Base-by-base conservation (phyloP, 1,140 invertebrate species). In the Littorina saxatilis region DNA sequence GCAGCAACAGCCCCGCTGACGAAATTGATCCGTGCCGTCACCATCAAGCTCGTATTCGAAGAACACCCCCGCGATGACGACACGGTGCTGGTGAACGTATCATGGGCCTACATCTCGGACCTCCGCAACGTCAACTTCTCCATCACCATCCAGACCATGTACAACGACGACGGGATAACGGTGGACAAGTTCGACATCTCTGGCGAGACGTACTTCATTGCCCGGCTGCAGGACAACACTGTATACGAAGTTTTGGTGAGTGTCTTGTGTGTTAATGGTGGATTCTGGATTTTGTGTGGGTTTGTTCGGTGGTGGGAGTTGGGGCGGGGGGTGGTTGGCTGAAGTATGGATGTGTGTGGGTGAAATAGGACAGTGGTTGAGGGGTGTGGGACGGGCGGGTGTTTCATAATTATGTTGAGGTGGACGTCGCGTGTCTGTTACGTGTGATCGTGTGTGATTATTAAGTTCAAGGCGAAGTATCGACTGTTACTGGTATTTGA, bases 11-110 rank as follows among this genome's bases (percentile, higher is more conserved):
- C 39, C 13, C 23, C 47, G n/a, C 17, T 68, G 29, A 35, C 78
- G 13, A 66, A 52, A n/a, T 23, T 80, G 32, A 35, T 80, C n/a
- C 63, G 66, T 0, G 32, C 70, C 47, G 40, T 68, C 9, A 27
- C 11, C 7, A n/a, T 80, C 5, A 13, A 47, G 4, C 78, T 80
- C 1, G 27, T 80, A 29, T 50, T 43, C 23, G n/a, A 79, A 17
- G 27, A 35, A 9, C 7, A 72, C 4, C 32, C 23, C 1, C 58
- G 27, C 20, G 39, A 75, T 37, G 40, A 47, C 5, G 73, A 73
- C 32, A 3, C 2, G 1, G 79, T 83, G n/a, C 32, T 77, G 61
- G 82, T 83, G 39, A 83, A 83, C 52, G 55, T 83, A 73, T 80
- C 82, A 27, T 83, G 82, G 82, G 40, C 61, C 39, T 75, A 35